Conservation (phyloP, 1,140 invertebrate genomes). For the Pinna nobilis region DNA sequence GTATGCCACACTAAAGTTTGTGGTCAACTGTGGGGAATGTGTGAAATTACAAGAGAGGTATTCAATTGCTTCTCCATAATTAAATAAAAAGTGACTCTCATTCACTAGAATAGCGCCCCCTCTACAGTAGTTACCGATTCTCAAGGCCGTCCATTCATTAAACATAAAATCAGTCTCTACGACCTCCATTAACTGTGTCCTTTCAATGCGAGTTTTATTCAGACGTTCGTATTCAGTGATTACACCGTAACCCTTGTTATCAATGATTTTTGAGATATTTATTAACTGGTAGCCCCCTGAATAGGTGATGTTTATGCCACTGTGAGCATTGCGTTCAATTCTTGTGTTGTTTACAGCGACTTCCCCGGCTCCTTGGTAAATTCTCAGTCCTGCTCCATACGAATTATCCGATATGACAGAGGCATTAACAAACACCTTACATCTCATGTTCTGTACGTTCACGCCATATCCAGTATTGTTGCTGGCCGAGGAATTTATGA, state of each 20-base stretch:
- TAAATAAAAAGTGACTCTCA: slow-evolving; percentile 64
- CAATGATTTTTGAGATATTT: slow-evolving; percentile 83
- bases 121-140: slow-evolving; percentile 72
- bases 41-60: slow-evolving; percentile 71
- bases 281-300: slow-evolving; percentile 93
- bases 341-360: slow-evolving; percentile 67
- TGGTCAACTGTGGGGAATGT: slow-evolving; percentile 37
- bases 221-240: slow-evolving; percentile 64
- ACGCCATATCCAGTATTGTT: slow-evolving; percentile 72
- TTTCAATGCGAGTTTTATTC: slow-evolving; percentile 64
- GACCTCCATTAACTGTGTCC: slow-evolving; percentile 61
- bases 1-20: slow-evolving; percentile 70
- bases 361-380: slow-evolving; percentile 72
- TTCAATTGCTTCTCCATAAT: slow-evolving; percentile 68
- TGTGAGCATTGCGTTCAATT: slow-evolving; percentile 61
- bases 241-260: slow-evolving; percentile 69
- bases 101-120: slow-evolving; percentile 66
- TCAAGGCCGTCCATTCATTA: slow-evolving; percentile 69
- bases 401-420: slow-evolving; percentile 64
- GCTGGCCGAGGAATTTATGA: slow-evolving; percentile 63
- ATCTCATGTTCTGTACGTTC: slow-evolving; percentile 70
- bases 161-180: slow-evolving; percentile 56
- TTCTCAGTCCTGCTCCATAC: slow-evolving; percentile 70
- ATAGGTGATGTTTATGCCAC: slow-evolving; percentile 86
- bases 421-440: slow-evolving; percentile 66